Evolutionary conservation across 1,140 invertebrate species (phyloP), one percentile per base, ranked within the genome.

Genomic region (Arion vulgaris): DNA sequence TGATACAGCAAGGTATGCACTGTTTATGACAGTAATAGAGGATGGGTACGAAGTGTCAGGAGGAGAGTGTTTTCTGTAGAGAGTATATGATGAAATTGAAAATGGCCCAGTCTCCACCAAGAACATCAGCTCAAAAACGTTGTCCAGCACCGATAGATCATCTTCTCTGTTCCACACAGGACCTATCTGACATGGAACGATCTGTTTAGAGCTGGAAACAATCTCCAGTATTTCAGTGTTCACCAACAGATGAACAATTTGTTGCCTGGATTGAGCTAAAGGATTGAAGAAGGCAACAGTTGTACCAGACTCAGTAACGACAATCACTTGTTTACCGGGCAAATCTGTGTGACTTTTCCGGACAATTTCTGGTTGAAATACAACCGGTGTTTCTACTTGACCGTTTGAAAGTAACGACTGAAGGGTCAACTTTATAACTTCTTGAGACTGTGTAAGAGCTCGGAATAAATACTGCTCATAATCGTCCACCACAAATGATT

Each of bases 401-500:
- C 88, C 87, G 39, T 84, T 62, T 15, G 84, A 87, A 15, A 90
- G 34, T 17, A 91, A 78, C 15, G 82, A 80, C 57, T 90, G 89
- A 1, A 87, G 71, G 1, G 87, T 82, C 36, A 81, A 81, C 36
- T 71, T 74, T 1, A 89, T 88, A 1, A 89, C 89, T 19, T 84
- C 82, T 76, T 90, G 89, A 19, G 89, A 86, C 13, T 72, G 53
- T 81, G 88, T 88, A 71, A 86, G 89, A 38, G 87, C 86, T 38
- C 57, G 38, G 51, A 93, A 92, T 93, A 87, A 95, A 93, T 95
- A 98, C 80, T 95, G 93, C 49, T 96, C 97, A 93, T 99, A 99
- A 92, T 99, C 98, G 28, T 94, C 91, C 0, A 98, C 95, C 36
- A 99, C 98, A 87, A 96, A 94, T 87, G 97, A 95, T 89, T 96